Percentiles rank a stretch among this genome's conserved stretches.
Conservation (phyloP, 2,797 vertebrate genomes). For the Sebastes miniatus region DNA sequence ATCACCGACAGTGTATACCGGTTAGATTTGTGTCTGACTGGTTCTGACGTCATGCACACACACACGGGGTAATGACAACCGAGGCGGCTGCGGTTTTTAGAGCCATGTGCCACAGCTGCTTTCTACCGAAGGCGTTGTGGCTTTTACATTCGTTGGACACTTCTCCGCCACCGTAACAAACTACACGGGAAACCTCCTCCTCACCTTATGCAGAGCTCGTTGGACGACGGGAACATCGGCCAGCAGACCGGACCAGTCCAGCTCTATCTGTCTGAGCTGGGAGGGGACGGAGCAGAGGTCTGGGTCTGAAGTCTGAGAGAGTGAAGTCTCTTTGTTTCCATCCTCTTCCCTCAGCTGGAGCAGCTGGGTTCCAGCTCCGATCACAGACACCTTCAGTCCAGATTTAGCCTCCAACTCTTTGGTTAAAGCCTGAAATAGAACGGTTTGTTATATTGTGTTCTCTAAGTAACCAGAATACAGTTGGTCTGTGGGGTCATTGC, state of each 20-base stretch:
- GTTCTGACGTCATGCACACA: no score
- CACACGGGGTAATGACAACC: no score
- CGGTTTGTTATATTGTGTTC: not conserved
- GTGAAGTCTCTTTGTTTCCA: not conserved
- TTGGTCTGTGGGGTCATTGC: not conserved
- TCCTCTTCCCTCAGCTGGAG: conserved; percentile 78
- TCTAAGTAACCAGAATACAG: not conserved
- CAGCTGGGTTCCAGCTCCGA: conserved; percentile 84
- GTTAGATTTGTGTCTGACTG: no score
- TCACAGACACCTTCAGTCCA: conserved; percentile 82
- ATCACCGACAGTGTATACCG: no score
- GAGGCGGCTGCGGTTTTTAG: no score
- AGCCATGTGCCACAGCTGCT: no score
- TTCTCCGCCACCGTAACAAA: not conserved
- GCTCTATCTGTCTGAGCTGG: conserved; percentile 82
- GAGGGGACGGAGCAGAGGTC: conserved; percentile 61
- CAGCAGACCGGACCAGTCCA: conserved; percentile 86
- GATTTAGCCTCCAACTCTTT: conserved; percentile 85
- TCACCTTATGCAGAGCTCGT: conserved; percentile 87
- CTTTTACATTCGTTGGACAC: not conserved
- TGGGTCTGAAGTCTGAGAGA: not conserved
- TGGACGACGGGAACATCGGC: conserved; percentile 79
- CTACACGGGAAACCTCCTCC: not conserved
- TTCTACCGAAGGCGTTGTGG: no score
- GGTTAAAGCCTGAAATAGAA: conserved; percentile 79